These are phyloP conservation scores for Apis dorsata DNA, from an alignment of 1,140 invertebrate genomes.

Conservation along the genomic window DNA sequence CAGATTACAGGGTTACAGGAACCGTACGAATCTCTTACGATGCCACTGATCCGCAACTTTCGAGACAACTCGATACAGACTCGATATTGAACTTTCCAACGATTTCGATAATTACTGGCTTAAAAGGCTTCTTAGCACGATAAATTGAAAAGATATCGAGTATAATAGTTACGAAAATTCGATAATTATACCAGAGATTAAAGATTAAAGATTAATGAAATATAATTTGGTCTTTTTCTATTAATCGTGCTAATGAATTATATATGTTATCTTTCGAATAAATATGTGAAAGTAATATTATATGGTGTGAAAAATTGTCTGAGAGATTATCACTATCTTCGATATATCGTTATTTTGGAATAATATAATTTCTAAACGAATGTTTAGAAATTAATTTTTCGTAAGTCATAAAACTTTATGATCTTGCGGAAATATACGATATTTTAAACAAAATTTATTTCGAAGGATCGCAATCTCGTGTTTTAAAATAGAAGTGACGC, in stretches of 20 bases:
- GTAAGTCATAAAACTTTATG: not conserved
- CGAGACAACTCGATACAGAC: too few relatives aligned
- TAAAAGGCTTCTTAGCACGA: not conserved
- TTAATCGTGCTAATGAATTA: too few relatives aligned
- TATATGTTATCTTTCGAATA: not conserved
- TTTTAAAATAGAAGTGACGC: not conserved
- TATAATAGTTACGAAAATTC: not conserved
- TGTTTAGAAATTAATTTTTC: not conserved
- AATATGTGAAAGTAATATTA: not conserved
- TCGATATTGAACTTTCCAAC: not conserved
- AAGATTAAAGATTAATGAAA: not conserved
- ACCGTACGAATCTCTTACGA: not conserved
- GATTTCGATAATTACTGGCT: not conserved
- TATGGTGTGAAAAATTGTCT: accelerated
- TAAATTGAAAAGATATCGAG: not conserved
- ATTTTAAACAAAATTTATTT: not conserved
- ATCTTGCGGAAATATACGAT: not conserved
- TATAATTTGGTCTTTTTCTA: not conserved
- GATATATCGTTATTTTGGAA: not conserved
- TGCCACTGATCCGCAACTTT: not conserved
- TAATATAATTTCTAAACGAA: too few relatives aligned
- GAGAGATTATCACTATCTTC: not conserved
- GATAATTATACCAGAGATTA: not conserved
- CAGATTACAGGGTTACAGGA: not conserved
- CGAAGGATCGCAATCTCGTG: not conserved